phyloP scores from a whole-genome alignment of 2,888 invertebrate genomes.

The Oxycera nigricornis region DNA sequence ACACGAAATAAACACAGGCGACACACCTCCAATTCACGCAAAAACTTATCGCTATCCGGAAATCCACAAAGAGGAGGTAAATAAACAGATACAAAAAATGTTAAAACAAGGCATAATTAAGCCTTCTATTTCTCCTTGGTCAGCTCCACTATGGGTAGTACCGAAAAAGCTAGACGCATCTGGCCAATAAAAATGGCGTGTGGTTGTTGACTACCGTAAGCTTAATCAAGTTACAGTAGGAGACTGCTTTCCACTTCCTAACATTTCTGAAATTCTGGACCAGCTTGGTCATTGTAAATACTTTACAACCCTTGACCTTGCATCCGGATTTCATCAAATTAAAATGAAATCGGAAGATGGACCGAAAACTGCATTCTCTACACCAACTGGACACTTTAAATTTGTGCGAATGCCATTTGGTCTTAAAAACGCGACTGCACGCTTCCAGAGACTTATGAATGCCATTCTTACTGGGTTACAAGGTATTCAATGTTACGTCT shows the following conservation, averaged over 20 bases:
- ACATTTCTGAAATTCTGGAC: conserved; percentile 55
- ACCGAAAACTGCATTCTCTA: conserved; percentile 56
- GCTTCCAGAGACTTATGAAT: conserved; percentile 58
- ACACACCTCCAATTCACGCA: conserved; percentile 25
- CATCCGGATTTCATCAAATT: conserved; percentile 57
- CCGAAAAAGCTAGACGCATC: conserved; percentile 54
- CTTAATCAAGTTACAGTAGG: conserved; percentile 56
- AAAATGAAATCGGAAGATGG: conserved; percentile 50
- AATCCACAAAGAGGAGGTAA: conserved; percentile 43
- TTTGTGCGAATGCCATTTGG: conserved; percentile 56
- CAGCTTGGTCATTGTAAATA: conserved; percentile 55
- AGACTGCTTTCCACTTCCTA: conserved; percentile 55
- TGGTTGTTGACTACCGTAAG: conserved; percentile 56
- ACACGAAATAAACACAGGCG: not conserved
- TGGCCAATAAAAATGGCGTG: conserved; percentile 51
- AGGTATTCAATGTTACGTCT: conserved; percentile 53
- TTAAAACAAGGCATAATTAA: conserved; percentile 51
- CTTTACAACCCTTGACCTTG: conserved; percentile 55
- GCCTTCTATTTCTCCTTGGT: conserved; percentile 49
- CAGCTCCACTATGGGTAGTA: conserved; percentile 49
- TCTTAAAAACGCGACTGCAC: conserved; percentile 57
- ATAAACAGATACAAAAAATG: conserved; percentile 51
- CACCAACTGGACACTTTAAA: conserved; percentile 53
- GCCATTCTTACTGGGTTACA: conserved; percentile 41
- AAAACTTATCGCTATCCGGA: conserved; percentile 42